Conservation (phyloP, 2,113 vertebrate genomes). For the Xiphias gladius region DNA sequence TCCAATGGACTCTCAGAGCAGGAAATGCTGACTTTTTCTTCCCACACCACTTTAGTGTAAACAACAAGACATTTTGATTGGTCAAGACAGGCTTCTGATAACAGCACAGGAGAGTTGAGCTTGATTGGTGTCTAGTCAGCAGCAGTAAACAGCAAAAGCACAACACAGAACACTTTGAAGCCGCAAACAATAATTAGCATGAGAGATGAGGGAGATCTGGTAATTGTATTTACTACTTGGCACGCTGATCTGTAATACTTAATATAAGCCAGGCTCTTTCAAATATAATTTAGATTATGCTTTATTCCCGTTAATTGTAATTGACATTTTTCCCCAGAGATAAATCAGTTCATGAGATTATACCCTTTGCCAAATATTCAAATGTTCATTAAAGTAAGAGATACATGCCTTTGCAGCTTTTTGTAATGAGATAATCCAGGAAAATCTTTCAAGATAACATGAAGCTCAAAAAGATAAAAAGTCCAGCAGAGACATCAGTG, state of each 20-base stretch:
- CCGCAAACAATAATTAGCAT: slow-evolving; percentile 70
- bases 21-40: slow-evolving; percentile 77
- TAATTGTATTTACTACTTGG: slow-evolving; percentile 64
- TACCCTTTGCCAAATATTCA: slow-evolving; percentile 20
- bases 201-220: slow-evolving; percentile 43
- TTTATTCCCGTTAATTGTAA: slow-evolving; percentile 41
- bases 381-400: slow-evolving; percentile 3
- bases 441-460: background rate
- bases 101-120: slow-evolving; percentile 56
- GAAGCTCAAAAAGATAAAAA: background rate
- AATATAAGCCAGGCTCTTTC: slow-evolving; percentile 29
- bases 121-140: slow-evolving; percentile 72
- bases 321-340: slow-evolving; percentile 22
- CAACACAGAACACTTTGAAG: slow-evolving; percentile 68
- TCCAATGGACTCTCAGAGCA: slow-evolving; percentile 46
- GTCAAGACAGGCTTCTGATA: slow-evolving; percentile 69
- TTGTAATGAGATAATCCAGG: background rate
- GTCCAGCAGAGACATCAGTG: background rate
- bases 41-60: slow-evolving; percentile 64
- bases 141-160: slow-evolving; percentile 65
- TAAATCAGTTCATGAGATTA: slow-evolving; percentile 14
- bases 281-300: slow-evolving; percentile 38
- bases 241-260: slow-evolving; percentile 34
- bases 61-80: slow-evolving; percentile 73
- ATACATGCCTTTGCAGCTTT: background rate